These are phyloP conservation scores for Hydrocynus forskahlii DNA, from an alignment of 2,797 vertebrate genomes.

Conservation along the genomic window DNA sequence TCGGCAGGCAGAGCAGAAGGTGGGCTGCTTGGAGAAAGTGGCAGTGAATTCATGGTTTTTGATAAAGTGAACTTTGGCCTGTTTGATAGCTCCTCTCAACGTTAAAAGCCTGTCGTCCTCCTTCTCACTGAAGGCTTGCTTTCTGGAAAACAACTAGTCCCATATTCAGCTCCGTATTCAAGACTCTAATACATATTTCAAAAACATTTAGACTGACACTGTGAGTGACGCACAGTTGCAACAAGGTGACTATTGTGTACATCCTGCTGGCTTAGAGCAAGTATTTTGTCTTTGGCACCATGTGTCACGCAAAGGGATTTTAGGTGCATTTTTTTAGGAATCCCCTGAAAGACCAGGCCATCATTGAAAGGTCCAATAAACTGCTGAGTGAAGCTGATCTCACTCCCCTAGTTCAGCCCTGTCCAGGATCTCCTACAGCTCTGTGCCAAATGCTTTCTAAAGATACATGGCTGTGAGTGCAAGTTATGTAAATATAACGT, in stretches of 20 bases:
- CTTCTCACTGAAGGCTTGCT: constrained; percentile 78
- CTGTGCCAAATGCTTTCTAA: neutral
- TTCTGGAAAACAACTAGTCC: constrained; percentile 55
- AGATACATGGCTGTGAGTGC: neutral
- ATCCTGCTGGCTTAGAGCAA: no score
- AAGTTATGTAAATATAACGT: neutral
- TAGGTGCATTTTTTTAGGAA: neutral
- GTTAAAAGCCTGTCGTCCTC: constrained; percentile 81
- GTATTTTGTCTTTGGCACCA: no score
- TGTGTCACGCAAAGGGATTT: no score
- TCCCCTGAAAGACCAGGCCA: neutral
- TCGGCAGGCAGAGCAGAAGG: constrained; percentile 96
- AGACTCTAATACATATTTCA: neutral
- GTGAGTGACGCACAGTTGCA: neutral
- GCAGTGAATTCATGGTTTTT: constrained; percentile 95
- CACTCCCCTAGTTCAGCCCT: neutral
- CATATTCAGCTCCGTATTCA: neutral
- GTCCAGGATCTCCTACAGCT: neutral
- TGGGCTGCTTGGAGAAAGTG: constrained; percentile 94
- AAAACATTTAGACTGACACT: no score
- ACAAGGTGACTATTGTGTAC: neutral
- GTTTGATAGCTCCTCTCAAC: constrained; percentile 94
- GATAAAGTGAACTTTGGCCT: constrained; percentile 92
- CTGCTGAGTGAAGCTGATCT: neutral
- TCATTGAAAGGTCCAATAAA: neutral